phyloP scores from a whole-genome alignment of 2,113 vertebrate species.

The Chlorocebus sabaeus region DNA sequence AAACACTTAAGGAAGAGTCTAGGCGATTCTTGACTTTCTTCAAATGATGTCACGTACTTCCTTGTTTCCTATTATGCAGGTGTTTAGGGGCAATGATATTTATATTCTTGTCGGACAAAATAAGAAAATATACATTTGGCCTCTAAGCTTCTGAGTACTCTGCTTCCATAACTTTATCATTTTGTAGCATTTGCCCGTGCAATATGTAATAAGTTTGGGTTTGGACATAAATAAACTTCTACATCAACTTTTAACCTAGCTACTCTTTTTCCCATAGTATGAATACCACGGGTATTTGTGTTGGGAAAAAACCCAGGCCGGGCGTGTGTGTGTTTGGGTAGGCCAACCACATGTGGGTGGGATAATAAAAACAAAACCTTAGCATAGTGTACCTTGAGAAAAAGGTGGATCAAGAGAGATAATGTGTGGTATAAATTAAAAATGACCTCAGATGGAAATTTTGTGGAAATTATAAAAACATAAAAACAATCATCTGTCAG shows the following conservation, averaged over 20 bases:
- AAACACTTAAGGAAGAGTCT: background rate
- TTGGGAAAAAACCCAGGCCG: constrained; percentile 19
- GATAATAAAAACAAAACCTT: constrained; percentile 56
- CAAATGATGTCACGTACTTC: background rate
- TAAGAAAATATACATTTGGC: background rate
- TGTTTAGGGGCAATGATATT: background rate
- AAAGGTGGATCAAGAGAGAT: constrained; percentile 59
- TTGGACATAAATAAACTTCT: background rate
- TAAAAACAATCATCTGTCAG: constrained; percentile 54
- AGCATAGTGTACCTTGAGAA: constrained; percentile 44
- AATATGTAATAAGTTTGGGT: background rate
- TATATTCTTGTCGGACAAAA: background rate
- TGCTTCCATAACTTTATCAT: background rate
- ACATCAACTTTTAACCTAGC: background rate
- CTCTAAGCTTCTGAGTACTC: background rate
- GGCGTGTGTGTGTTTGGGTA: constrained; percentile 40
- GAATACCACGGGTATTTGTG: constrained; percentile 50
- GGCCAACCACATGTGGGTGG: constrained; percentile 43
- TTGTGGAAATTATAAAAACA: constrained; percentile 26
- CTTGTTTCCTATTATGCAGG: background rate
- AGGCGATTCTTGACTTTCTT: background rate
- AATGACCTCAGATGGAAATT: constrained; percentile 64
- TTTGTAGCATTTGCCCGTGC: background rate
- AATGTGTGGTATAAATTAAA: constrained; percentile 46
- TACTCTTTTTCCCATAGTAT: background rate